Base-by-base conservation (phyloP, 2,797 vertebrate species). In the Pseudochromis fuscus region DNA sequence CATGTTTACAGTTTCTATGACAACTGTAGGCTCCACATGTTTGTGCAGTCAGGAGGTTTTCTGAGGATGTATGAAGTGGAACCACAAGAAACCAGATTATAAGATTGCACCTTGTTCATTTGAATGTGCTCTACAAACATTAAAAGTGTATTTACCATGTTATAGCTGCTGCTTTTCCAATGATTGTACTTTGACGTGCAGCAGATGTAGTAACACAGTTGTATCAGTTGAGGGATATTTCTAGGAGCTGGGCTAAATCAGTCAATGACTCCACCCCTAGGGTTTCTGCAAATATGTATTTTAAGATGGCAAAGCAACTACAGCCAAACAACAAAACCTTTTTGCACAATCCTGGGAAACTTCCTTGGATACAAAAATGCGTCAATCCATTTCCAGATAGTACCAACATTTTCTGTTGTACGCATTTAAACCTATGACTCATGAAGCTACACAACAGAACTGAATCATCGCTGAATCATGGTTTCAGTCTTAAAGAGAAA, bases 111-210 rank as follows among this genome's bases (percentile, higher is more conserved):
- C 28, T 58, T 13, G 25, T 6, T 58, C 7, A 58, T 42, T 58
- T 42, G 37, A 58, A 58, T 42, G 55, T 8, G 30, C 30, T 30
- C n/a, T n/a, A n/a, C n/a, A n/a, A n/a, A n/a, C n/a, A n/a, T n/a
- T n/a, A n/a, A n/a, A n/a, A n/a, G n/a, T n/a, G n/a, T n/a, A n/a
- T n/a, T n/a, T n/a, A n/a, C n/a, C n/a, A n/a, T n/a, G n/a, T n/a
- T n/a, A n/a, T n/a, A n/a, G n/a, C n/a, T n/a, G n/a, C n/a, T n/a
- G n/a, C n/a, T n/a, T n/a, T n/a, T n/a, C n/a, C n/a, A n/a, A n/a
- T n/a, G n/a, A n/a, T n/a, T n/a, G n/a, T n/a, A n/a, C n/a, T n/a
- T n/a, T n/a, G n/a, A n/a, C n/a, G n/a, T n/a, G n/a, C n/a, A n/a
- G n/a, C n/a, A n/a, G n/a, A n/a, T n/a, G n/a, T n/a, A n/a, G n/a